These are phyloP conservation scores for Cyclura pinguis DNA, from an alignment of 2,797 vertebrate genomes.

Conservation along the genomic window DNA sequence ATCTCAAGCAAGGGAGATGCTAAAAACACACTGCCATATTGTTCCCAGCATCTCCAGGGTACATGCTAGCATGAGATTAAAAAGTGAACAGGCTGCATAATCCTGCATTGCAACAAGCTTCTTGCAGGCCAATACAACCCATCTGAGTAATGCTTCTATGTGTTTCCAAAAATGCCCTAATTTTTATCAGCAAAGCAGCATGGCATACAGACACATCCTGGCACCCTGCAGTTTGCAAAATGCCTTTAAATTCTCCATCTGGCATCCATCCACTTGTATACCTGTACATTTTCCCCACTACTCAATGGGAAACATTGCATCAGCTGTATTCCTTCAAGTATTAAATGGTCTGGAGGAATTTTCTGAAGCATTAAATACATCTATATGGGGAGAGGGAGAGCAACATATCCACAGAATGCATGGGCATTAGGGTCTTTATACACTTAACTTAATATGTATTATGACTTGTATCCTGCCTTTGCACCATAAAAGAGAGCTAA, in stretches of 20 bases:
- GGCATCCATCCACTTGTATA: conserved; percentile 68
- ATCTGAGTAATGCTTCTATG: not conserved
- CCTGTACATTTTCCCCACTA: conserved; percentile 73
- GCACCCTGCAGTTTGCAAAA: conserved; percentile 71
- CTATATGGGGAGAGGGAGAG: conserved; percentile 74
- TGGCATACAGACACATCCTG: conserved; percentile 64
- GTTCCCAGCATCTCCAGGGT: conserved; percentile 38
- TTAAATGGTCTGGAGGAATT: conserved; percentile 79
- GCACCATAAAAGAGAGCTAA: no score
- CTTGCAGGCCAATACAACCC: not conserved
- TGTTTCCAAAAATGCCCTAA: not conserved
- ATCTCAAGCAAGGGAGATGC: not conserved
- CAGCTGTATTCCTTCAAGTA: conserved; percentile 79
- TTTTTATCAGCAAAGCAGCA: conserved; percentile 64
- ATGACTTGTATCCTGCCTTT: not conserved
- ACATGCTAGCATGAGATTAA: conserved; percentile 45
- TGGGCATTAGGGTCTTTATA: conserved; percentile 15
- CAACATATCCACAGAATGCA: conserved; percentile 61
- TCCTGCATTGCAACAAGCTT: conserved; percentile 63
- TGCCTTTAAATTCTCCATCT: conserved; percentile 74
- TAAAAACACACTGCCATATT: not conserved
- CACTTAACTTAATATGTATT: not conserved
- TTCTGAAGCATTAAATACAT: conserved; percentile 72
- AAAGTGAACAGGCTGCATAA: conserved; percentile 51
- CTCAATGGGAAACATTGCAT: conserved; percentile 71